phyloP scores from a whole-genome alignment of 1,140 invertebrate genomes.

The Drosophila oshimai region DNA sequence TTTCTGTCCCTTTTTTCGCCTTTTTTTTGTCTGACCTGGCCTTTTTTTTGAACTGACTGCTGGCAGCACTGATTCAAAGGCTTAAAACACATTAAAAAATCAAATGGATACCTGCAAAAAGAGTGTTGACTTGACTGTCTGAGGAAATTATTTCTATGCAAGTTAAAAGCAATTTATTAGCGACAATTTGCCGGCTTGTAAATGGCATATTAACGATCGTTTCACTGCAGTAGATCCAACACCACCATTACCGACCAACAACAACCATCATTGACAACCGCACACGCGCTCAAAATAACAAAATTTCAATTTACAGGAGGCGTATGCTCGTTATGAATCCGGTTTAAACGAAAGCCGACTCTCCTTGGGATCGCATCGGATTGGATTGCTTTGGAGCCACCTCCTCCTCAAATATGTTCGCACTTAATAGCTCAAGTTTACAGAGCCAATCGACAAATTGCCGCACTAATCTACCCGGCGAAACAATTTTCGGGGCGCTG shows the following conservation, averaged over 20 bases:
- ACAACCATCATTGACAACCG: constrained; percentile 13
- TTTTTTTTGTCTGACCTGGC: too few relatives aligned
- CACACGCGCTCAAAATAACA: constrained; percentile 73
- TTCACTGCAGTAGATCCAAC: constrained; percentile 40
- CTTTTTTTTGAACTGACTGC: too few relatives aligned
- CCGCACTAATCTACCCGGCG: constrained; percentile 56
- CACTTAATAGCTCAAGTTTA: constrained; percentile 81
- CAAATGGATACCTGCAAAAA: background rate
- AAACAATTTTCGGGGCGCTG: constrained; percentile 29
- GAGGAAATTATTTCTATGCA: constrained; percentile 9
- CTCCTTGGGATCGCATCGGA: constrained; percentile 13
- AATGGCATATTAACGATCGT: constrained; percentile 78
- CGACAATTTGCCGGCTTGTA: constrained; percentile 73
- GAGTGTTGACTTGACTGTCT: background rate
- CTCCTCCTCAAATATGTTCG: constrained; percentile 69
- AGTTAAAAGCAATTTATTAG: constrained; percentile 70
- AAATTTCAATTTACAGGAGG: constrained; percentile 63
- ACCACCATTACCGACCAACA: constrained; percentile 9
- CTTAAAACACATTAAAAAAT: background rate
- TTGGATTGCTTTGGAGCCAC: constrained; percentile 2
- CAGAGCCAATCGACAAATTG: constrained; percentile 75
- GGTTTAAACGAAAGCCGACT: constrained; percentile 70
- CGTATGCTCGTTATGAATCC: constrained; percentile 53
- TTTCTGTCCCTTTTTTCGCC: too few relatives aligned
- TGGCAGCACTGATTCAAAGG: too few relatives aligned